These are phyloP conservation scores for Auanema sp. DNA, from an alignment of 2,888 invertebrate genomes.

Conservation along the genomic window DNA sequence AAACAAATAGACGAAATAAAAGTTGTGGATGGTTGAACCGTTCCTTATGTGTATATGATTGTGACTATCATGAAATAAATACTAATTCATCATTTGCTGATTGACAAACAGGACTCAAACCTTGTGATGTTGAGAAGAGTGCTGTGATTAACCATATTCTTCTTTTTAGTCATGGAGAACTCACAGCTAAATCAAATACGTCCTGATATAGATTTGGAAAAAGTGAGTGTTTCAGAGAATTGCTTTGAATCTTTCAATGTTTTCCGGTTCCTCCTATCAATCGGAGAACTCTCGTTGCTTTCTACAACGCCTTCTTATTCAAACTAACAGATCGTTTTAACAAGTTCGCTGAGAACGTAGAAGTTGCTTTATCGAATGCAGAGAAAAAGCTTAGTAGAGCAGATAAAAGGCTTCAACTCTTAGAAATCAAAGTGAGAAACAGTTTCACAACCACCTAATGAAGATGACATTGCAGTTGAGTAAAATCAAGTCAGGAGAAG, in stretches of 20 bases:
- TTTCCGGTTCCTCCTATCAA: conserved; percentile 31
- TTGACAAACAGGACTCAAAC: too few species aligned
- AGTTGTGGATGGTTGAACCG: conserved; percentile 24
- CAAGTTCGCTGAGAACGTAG: conserved; percentile 21
- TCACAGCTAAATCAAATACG: background rate
- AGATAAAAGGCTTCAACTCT: conserved; percentile 26
- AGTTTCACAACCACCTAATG: too few species aligned
- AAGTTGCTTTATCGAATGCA: conserved; percentile 16
- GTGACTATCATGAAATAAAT: background rate
- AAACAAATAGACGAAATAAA: conserved; percentile 37
- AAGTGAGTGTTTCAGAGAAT: conserved; percentile 1
- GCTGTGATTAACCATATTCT: too few species aligned
- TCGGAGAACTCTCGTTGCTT: conserved; percentile 32
- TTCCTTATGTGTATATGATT: conserved; percentile 2
- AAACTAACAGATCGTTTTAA: conserved; percentile 30
- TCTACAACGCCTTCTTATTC: conserved; percentile 37
- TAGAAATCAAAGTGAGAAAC: conserved; percentile 23
- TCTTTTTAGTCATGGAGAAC: conserved; percentile 6
- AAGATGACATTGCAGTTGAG: too few species aligned
- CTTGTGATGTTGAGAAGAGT: conserved; percentile 1
- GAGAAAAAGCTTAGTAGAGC: conserved; percentile 28
- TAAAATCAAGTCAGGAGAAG: too few species aligned
- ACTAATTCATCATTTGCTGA: background rate
- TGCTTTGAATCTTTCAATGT: background rate
- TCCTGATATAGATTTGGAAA: background rate